A percentile compares a stretch with the other conserved stretches of the same genome.
Conservation (phyloP, 2,888 invertebrate species). For the Sinopyrophorus schimmeli region DNA sequence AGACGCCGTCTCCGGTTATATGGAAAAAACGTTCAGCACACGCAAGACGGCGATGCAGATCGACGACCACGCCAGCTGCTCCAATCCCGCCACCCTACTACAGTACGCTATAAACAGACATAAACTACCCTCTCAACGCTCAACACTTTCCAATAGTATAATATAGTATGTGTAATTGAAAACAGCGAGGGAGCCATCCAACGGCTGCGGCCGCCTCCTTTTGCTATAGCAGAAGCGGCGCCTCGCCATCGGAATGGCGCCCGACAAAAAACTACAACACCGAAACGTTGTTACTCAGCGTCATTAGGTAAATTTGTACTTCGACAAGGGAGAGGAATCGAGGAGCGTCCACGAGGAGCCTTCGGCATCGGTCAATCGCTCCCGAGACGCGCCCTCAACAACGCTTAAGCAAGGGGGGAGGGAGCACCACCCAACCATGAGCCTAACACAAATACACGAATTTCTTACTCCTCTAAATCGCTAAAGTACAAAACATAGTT, state of each 20-base stretch:
- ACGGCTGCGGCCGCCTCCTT: conserved; percentile 31
- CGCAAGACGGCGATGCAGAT: conserved; percentile 51
- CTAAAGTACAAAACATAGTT: conserved; percentile 32
- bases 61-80: conserved; percentile 43
- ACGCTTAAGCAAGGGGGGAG: conserved; percentile 50
- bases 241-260: conserved; percentile 30
- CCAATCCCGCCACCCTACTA: conserved; percentile 50
- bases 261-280: conserved; percentile 49
- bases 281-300: conserved; percentile 49
- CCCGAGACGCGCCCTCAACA: conserved; percentile 37
- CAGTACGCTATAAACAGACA: conserved; percentile 57
- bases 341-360: conserved; percentile 24
- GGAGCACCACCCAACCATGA: conserved; percentile 51
- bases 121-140: conserved; percentile 55
- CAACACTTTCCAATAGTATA: conserved; percentile 54
- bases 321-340: conserved; percentile 49
- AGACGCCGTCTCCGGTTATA: conserved; percentile 48
- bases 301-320: conserved; percentile 53
- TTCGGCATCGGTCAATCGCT: background rate
- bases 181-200: conserved; percentile 54
- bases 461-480: conserved; percentile 31
- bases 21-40: conserved; percentile 41
- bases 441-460: conserved; percentile 32
- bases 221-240: conserved; percentile 5
- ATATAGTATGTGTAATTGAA: conserved; percentile 51